phyloP scores from a whole-genome alignment of 1,140 invertebrate species.

The Atta texana region DNA sequence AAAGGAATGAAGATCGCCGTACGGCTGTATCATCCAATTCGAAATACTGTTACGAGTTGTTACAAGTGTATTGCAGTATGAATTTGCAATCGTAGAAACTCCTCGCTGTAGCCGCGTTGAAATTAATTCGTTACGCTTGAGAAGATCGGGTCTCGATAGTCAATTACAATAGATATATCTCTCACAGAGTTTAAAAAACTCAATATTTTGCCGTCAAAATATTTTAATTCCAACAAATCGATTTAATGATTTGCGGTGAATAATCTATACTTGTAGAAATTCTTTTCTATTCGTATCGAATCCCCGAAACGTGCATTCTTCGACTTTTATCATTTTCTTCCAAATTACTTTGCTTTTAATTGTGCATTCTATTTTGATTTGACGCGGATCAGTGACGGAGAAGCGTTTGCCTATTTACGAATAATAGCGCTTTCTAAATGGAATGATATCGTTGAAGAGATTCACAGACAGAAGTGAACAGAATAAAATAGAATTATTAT shows the following conservation, averaged over 20 bases:
- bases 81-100: slow-evolving; percentile 35
- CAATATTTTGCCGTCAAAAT: not conserved
- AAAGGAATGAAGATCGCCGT: slow-evolving; percentile 29
- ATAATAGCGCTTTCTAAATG: not conserved
- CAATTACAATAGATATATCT: slow-evolving; percentile 20
- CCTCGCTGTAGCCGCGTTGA: not conserved
- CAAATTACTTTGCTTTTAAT: not conserved
- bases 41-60: slow-evolving; percentile 49
- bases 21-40: slow-evolving; percentile 31
- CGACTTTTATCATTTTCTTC: slow-evolving; percentile 6
- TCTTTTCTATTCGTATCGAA: not conserved
- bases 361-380: not conserved
- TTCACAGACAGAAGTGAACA: slow-evolving; percentile 14
- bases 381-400: not conserved
- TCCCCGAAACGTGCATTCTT: not conserved
- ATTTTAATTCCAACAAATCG: slow-evolving; percentile 5
- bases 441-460: slow-evolving; percentile 32
- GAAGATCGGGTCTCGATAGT: slow-evolving; percentile 39
- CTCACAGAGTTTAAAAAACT: not conserved
- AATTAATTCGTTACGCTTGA: slow-evolving; percentile 43
- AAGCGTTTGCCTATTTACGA: not conserved
- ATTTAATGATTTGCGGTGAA: not conserved
- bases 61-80: slow-evolving; percentile 31
- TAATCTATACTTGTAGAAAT: not conserved
- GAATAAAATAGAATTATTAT: no score